Evolutionary conservation across 2,888 invertebrate genomes (phyloP), one percentile per base, ranked within the genome.

Genomic region (Lithophane ornitopus): DNA sequence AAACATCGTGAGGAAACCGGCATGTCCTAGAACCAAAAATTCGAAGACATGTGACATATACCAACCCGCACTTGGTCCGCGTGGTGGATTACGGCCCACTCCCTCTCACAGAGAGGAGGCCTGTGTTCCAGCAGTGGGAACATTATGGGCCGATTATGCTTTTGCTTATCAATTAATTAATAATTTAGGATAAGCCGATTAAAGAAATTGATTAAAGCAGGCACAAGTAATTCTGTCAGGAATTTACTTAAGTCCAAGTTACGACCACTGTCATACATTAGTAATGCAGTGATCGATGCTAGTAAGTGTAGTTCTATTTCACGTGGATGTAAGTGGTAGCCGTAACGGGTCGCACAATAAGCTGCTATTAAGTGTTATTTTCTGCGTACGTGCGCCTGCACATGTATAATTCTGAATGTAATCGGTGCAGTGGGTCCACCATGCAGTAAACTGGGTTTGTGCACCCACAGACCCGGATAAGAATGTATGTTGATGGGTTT

Each of bases 331-430:
- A 80, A 77, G 74, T 71, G 68, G 66, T 59, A 76, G 70, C 84
- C 74, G 70, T 86, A 89, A 88, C 90, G 87, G 88, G 85, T 63
- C 81, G 61, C 76, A 79, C 71, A 80, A 65, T 80, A 85, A 85
- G 78, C 49, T 85, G 80, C 78, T 80, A 90, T 90, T 90, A 92
- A 82, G 90, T 85, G 91, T 90, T 89, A 93, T 92, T 93, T 92
- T 92, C 91, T 90, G 90, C 89, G 87, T 91, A 90, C 90, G 85
- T 89, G 92, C 89, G 87, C 89, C 76, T 84, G 88, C 84, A 85
- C 88, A 88, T 88, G 82, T 89, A 87, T 91, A 88, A 90, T 89
- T 91, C 89, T 86, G 86, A 84, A 90, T 87, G 87, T 87, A 89
- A 90, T 89, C 83, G 86, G 91, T 88, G 85, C 90, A 91, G 87